phyloP scores from a whole-genome alignment of 1,140 invertebrate genomes.

The Pseudomyrmex cubaensis region DNA sequence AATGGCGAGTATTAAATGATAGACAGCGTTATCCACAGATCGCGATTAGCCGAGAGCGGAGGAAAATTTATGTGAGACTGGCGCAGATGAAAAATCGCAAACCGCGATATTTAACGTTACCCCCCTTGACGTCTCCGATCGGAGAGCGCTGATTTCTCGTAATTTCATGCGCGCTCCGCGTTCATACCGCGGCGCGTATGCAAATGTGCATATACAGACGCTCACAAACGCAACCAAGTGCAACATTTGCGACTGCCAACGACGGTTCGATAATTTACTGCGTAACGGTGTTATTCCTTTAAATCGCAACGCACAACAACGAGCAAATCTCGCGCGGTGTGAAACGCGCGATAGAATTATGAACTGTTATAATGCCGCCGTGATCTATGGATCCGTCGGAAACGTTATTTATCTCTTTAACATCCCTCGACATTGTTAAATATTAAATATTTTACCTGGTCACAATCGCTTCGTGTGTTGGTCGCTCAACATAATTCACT shows the following conservation, averaged over 20 bases:
- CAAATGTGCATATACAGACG: conserved; percentile 38
- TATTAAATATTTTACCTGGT: conserved; percentile 42
- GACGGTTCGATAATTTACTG: conserved; percentile 56
- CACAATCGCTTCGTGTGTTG: neutral
- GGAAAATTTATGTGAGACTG: conserved; percentile 58
- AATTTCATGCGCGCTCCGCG: conserved; percentile 57
- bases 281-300: conserved; percentile 56
- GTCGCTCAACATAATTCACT: conserved; percentile 42
- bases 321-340: conserved; percentile 28
- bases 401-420: conserved; percentile 47
- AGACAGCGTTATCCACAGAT: conserved; percentile 50
- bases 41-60: conserved; percentile 55
- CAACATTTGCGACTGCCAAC: conserved; percentile 61
- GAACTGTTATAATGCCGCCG: conserved; percentile 47
- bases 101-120: conserved; percentile 52
- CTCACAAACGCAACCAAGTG: conserved; percentile 48
- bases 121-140: conserved; percentile 40
- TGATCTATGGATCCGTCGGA: conserved; percentile 48
- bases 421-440: conserved; percentile 43
- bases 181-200: conserved; percentile 29
- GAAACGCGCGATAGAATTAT: conserved; percentile 50
- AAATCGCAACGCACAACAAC: conserved; percentile 52
- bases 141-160: conserved; percentile 56
- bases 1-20: conserved; percentile 55
- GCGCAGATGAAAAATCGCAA: conserved; percentile 50